phyloP scores from a whole-genome alignment of 2,888 invertebrate species.

The Parnassius orleans region DNA sequence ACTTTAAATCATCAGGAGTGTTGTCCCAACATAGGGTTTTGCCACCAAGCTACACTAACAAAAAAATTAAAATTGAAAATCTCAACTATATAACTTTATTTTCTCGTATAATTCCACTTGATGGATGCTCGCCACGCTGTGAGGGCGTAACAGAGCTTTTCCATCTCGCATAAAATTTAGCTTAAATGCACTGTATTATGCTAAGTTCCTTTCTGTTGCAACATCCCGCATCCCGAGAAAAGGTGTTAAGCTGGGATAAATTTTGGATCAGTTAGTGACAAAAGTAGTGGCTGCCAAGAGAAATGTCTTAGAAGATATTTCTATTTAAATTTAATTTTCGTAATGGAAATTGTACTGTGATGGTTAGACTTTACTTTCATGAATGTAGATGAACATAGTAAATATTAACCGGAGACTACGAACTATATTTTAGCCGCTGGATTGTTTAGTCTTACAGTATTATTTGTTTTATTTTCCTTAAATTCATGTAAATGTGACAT shows the following conservation, averaged over 20 bases:
- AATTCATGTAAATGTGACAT: too few species aligned
- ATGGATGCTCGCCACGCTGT: slow-evolving; percentile 43
- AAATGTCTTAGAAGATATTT: slow-evolving; percentile 20
- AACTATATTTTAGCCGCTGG: too few species aligned
- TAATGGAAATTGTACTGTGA: slow-evolving; percentile 43
- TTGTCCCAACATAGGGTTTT: too few species aligned
- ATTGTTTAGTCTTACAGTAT: too few species aligned
- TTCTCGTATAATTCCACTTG: slow-evolving; percentile 45
- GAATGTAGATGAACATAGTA: too few species aligned
- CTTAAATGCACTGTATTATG: slow-evolving; percentile 53
- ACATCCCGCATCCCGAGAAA: slow-evolving; percentile 33
- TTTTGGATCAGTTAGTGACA: slow-evolving; percentile 30
- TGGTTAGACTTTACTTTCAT: background rate
- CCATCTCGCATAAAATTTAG: slow-evolving; percentile 49
- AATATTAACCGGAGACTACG: too few species aligned
- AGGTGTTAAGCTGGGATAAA: slow-evolving; percentile 40
- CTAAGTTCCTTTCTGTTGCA: slow-evolving; percentile 41
- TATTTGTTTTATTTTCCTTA: too few species aligned
- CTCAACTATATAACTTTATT: slow-evolving; percentile 43
- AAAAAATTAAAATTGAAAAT: slow-evolving; percentile 32
- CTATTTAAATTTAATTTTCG: slow-evolving; percentile 61
- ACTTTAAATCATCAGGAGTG: too few species aligned
- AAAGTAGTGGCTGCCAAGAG: slow-evolving; percentile 31
- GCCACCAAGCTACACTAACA: too few species aligned
- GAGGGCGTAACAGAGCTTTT: slow-evolving; percentile 42